A percentile compares a stretch with the other conserved stretches of the same genome.
Evolutionary conservation across 2,888 invertebrate species (phyloP).

Genomic region (Horisme vitalbata): DNA sequence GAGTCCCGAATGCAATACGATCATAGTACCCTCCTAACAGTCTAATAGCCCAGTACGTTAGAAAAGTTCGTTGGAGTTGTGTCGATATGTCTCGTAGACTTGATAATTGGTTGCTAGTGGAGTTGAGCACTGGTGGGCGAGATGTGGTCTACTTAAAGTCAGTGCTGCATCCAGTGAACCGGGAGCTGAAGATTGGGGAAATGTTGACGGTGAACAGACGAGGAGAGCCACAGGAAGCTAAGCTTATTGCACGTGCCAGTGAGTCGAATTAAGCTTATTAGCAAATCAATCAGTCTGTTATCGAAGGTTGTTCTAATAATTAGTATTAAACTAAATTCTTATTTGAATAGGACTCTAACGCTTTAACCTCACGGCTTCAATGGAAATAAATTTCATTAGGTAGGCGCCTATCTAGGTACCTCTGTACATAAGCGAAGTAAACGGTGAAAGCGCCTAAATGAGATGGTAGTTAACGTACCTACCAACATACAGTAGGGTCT

Average conservation of each 20-base stretch:
- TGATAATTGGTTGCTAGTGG: slow-evolving; percentile 62
- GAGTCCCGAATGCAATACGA: slow-evolving; percentile 43
- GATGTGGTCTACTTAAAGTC: slow-evolving; percentile 46
- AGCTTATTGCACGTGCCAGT: slow-evolving; percentile 49
- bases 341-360: slow-evolving; percentile 7
- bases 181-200: slow-evolving; percentile 42
- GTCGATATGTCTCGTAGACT: slow-evolving; percentile 41
- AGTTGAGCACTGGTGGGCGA: slow-evolving; percentile 51
- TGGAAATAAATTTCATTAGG: too few species aligned
- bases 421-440: too few species aligned
- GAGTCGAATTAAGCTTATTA: slow-evolving; percentile 33
- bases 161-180: slow-evolving; percentile 38
- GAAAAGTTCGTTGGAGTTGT: slow-evolving; percentile 28
- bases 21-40: slow-evolving; percentile 24
- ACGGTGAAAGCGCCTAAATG: too few species aligned
- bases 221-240: slow-evolving; percentile 45
- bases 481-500: too few species aligned
- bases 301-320: neutral
- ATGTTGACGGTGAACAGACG: slow-evolving; percentile 39
- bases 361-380: neutral
- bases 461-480: too few species aligned
- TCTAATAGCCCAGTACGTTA: slow-evolving; percentile 29
- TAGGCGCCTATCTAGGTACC: too few species aligned
- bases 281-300: neutral
- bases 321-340: too few species aligned